Evolutionary conservation across 37 sponge, comb jelly and placozoan genomes (phyloP), one percentile per base, ranked within the genome.

Genomic region (Spongilla lacustris): DNA sequence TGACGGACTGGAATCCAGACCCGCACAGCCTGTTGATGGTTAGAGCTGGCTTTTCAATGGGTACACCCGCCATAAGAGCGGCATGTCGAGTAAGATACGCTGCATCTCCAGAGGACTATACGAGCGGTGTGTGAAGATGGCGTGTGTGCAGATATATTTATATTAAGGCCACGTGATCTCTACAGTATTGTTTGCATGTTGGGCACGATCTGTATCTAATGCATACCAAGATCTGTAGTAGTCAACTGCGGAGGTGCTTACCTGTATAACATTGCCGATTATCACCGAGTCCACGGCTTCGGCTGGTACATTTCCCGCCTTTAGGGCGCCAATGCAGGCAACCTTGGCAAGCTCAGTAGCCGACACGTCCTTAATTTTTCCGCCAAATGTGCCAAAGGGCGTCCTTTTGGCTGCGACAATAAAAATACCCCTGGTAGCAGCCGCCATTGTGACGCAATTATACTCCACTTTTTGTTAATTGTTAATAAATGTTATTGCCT

Each of bases 361-460:
- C 13, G 92, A 76, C 3, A 89, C 31, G 27, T 84, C 88, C 67
- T 93, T 97, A 49, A 96, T 81, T 71, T 91, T 86, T 6, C 99
- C 99, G 17, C 97, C 97, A 85, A 95, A 98, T 28, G 94, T 86
- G 1, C 99, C 99, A 83, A 98, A 98, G 9, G 99, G 94, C 11
- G 99, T 98, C 73, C 99, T 68, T 79, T 97, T 98, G 49, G 97
- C 99, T 30, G 99, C 97, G 12, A 98, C 99, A n/a, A 98, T 78
- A 50, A 94, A 98, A 11, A 96, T 89, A 13, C 87, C 94, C 27
- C 95, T 76, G 25, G 67, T 48, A 5, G 90, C 82, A 4, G 78
- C 83, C 85, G 73, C 84, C 26, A 33, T 77, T 77, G 58, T 58
- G 19, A 46, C 46, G 58, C 19, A 58, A 58, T 58, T 10, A 14